Conservation (phyloP, 2,797 vertebrate species). For the Xiphophorus birchmanni region DNA sequence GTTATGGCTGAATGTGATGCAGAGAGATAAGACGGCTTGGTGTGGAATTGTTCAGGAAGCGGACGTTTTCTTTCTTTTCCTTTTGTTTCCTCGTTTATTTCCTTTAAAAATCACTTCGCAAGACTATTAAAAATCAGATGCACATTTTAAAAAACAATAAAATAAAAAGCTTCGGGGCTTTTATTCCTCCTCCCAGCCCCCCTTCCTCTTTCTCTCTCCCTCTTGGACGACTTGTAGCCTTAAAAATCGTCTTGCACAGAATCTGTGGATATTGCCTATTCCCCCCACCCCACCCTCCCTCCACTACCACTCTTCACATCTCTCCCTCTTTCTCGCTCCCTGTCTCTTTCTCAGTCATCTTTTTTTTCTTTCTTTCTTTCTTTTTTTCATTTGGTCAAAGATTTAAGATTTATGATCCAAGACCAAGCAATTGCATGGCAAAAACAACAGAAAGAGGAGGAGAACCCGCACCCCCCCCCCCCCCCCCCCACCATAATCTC, state of each 20-base stretch:
- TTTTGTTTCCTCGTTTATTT: neutral
- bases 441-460: constrained; percentile 82
- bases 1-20: constrained; percentile 78
- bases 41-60: constrained; percentile 71
- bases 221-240: constrained; percentile 58
- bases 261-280: constrained; percentile 72
- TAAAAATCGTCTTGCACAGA: constrained; percentile 67
- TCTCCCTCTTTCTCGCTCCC: constrained; percentile 9
- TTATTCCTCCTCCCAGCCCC: constrained; percentile 26
- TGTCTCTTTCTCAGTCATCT: neutral
- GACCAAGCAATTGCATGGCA: constrained; percentile 82
- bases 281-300: constrained; percentile 13
- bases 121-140: constrained; percentile 18
- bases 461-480: constrained; percentile 67
- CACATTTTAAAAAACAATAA: constrained; percentile 26
- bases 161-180: constrained; percentile 33
- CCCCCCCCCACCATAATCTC: neutral
- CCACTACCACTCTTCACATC: neutral
- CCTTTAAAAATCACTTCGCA: constrained; percentile 7
- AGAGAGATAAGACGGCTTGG: constrained; percentile 78
- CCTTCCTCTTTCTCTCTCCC: neutral
- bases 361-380: constrained; percentile 26
- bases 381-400: constrained; percentile 46
- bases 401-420: constrained; percentile 79
- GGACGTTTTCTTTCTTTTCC: constrained; percentile 42